Conservation (phyloP, 1,140 invertebrate genomes). For the Drosophila nigrodunni region DNA sequence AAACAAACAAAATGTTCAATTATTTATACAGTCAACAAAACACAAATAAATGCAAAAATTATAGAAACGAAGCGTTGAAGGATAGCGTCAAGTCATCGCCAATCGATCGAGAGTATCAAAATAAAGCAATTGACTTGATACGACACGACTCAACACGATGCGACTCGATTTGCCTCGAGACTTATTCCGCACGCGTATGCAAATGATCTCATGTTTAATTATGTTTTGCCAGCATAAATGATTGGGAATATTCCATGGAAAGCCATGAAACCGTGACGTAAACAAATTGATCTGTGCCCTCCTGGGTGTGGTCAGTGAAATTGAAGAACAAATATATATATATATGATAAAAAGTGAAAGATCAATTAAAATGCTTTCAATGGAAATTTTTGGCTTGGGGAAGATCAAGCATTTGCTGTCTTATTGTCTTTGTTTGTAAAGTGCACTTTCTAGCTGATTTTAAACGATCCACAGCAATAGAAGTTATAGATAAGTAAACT, state of each 20-base stretch:
- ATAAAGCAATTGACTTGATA: constrained; percentile 52
- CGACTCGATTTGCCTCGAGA: neutral
- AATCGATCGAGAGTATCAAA: constrained; percentile 45
- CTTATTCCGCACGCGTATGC: constrained; percentile 45
- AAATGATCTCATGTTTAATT: constrained; percentile 67
- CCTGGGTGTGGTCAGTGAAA: constrained; percentile 30
- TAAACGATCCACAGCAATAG: constrained; percentile 12
- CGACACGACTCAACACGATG: neutral
- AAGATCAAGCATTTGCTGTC: too few species aligned
- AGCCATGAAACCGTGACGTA: constrained; percentile 42
- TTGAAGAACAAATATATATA: constrained; percentile 13
- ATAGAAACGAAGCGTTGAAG: constrained; percentile 27
- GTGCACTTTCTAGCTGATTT: neutral
- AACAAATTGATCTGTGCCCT: constrained; percentile 60
- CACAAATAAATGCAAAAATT: constrained; percentile 20
- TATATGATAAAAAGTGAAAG: neutral
- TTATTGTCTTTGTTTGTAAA: too few species aligned
- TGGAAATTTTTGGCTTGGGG: too few species aligned
- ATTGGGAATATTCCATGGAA: constrained; percentile 70
- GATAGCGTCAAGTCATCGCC: constrained; percentile 21
- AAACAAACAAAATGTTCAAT: constrained; percentile 9
- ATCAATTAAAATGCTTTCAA: too few species aligned
- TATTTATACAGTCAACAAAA: constrained; percentile 1
- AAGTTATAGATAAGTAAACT: constrained; percentile 3
- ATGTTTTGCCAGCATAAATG: constrained; percentile 63